A percentile compares a stretch with the other conserved stretches of the same genome.
phyloP scores from a whole-genome alignment of 1,140 invertebrate genomes.

The Micrasema longulum region DNA sequence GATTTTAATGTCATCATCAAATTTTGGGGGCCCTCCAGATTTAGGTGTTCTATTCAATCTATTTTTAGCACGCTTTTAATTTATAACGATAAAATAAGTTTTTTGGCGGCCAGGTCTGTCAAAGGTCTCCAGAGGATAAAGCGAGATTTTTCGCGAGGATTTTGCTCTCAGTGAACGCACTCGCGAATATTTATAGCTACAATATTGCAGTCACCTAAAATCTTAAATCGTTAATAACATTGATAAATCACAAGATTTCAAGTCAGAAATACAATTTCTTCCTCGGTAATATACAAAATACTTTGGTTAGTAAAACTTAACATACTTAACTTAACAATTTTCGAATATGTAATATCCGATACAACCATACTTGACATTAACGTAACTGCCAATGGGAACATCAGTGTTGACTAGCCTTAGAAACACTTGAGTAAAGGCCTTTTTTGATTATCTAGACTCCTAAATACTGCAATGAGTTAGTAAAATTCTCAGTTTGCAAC shows the following conservation, averaged over 20 bases:
- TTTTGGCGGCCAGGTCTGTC: too few relatives aligned
- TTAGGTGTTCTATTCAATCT: too few relatives aligned
- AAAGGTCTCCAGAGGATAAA: too few relatives aligned
- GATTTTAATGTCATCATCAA: too few relatives aligned
- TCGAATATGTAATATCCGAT: not conserved
- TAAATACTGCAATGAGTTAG: conserved; percentile 5
- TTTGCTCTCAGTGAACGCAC: too few relatives aligned
- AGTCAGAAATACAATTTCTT: not conserved
- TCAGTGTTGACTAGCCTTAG: not conserved
- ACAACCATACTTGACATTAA: conserved; percentile 23
- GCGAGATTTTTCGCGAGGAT: too few relatives aligned
- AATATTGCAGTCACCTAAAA: conserved; percentile 1
- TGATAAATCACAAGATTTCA: conserved; percentile 34
- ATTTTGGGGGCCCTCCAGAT: too few relatives aligned
- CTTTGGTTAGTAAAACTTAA: conserved; percentile 38
- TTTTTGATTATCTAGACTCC: conserved; percentile 1
- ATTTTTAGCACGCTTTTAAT: too few relatives aligned
- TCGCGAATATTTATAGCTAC: too few relatives aligned
- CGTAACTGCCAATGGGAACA: conserved; percentile 14
- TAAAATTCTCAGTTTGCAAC: not conserved
- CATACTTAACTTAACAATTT: not conserved
- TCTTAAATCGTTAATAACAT: conserved; percentile 12
- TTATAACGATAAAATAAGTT: too few relatives aligned
- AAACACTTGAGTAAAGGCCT: not conserved
- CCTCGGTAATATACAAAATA: conserved; percentile 1